Evolutionary conservation across 2,113 vertebrate genomes (phyloP).

Genomic region (Pagrus major): DNA sequence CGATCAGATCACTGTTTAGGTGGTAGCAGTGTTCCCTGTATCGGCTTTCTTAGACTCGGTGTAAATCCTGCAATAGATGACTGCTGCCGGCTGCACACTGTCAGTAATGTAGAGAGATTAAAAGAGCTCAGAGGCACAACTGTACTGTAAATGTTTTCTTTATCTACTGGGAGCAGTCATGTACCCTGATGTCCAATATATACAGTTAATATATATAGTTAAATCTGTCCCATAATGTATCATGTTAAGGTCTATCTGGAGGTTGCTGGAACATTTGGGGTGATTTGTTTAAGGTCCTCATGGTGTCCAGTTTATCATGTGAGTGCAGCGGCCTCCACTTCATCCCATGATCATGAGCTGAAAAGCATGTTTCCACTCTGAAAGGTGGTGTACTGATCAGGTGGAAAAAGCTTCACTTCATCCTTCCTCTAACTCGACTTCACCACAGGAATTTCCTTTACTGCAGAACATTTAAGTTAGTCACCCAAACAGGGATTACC

Average conservation of each 20-base stretch:
- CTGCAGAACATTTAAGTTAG: slow-evolving; percentile 2
- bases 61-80: not conserved
- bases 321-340: slow-evolving; percentile 10
- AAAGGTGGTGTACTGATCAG: not conserved
- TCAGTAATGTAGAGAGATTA: not conserved
- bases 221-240: too few relatives aligned
- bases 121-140: not conserved
- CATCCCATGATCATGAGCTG: not conserved
- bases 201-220: too few relatives aligned
- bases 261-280: not conserved
- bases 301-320: slow-evolving; percentile 16
- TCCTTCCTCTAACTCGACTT: not conserved
- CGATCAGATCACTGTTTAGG: not conserved
- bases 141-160: not conserved
- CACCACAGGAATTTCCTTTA: slow-evolving; percentile 33
- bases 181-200: not conserved
- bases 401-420: not conserved
- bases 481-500: slow-evolving; percentile 19
- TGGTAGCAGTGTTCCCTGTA: not conserved
- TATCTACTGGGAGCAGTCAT: not conserved
- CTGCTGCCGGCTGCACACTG: not conserved
- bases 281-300: not conserved
- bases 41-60: not conserved
- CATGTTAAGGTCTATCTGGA: not conserved
- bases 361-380: not conserved